Percentiles rank a stretch among this genome's conserved stretches.
These are phyloP conservation scores for Geotrupes spiniger DNA, from an alignment of 2,888 invertebrate species.

Conservation along the genomic window DNA sequence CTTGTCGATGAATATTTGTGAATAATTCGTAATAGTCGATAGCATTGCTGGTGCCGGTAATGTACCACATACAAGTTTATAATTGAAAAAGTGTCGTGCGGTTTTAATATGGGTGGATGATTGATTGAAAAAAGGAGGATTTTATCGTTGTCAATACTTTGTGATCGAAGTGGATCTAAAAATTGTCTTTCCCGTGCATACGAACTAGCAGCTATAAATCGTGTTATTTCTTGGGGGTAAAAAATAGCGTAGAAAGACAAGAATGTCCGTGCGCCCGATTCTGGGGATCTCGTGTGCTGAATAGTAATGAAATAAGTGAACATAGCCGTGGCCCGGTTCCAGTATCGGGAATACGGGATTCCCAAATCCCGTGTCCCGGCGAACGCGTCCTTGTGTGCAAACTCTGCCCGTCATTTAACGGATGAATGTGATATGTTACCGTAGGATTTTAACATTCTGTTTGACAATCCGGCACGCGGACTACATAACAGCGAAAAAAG, in stretches of 20 bases:
- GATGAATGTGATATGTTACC: conserved; percentile 39
- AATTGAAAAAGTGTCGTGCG: not conserved
- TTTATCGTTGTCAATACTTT: conserved; percentile 1
- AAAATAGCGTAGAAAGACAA: conserved; percentile 48
- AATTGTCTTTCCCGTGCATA: conserved; percentile 15
- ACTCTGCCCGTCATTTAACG: conserved; percentile 35
- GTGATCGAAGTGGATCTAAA: conserved; percentile 19
- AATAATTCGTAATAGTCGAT: too few species aligned
- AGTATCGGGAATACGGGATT: conserved; percentile 11
- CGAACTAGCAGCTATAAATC: conserved; percentile 43
- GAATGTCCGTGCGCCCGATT: conserved; percentile 49
- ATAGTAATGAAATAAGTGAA: conserved; percentile 44
- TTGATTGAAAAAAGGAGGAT: not conserved
- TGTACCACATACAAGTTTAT: too few species aligned
- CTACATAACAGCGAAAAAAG: conserved; percentile 31
- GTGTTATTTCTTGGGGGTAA: conserved; percentile 46
- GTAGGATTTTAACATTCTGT: conserved; percentile 37
- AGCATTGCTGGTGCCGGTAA: too few species aligned
- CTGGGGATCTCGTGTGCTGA: conserved; percentile 45
- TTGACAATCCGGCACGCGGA: conserved; percentile 33
- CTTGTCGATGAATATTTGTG: too few species aligned
- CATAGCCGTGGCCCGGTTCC: conserved; percentile 14
- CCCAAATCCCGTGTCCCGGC: conserved; percentile 2
- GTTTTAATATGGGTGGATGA: conserved; percentile 1
- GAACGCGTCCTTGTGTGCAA: conserved; percentile 10